phyloP scores from a whole-genome alignment of 2,797 vertebrate genomes.

The Babyrousa celebensis region DNA sequence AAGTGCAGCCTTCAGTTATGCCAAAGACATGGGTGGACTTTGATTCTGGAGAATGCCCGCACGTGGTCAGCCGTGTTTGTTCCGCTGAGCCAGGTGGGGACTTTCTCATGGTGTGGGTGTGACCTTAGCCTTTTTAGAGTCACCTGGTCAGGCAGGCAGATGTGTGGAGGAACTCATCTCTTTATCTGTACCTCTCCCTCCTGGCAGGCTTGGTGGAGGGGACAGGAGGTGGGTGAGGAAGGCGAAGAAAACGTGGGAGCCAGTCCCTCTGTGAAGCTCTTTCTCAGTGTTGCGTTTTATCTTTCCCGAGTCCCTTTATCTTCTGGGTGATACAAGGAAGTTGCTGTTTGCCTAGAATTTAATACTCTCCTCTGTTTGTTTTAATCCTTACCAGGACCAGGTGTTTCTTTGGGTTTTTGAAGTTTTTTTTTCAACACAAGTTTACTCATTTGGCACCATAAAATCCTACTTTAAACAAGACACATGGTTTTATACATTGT shows the following conservation, averaged over 20 bases:
- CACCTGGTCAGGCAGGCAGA: neutral
- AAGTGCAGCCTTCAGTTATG: neutral
- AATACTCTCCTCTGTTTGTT: constrained; percentile 45
- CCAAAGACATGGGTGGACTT: neutral
- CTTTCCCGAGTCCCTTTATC: neutral
- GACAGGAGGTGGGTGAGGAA: neutral
- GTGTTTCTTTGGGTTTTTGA: constrained; percentile 66
- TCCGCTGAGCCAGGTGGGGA: neutral
- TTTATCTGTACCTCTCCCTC: neutral
- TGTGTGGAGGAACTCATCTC: neutral
- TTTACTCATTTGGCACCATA: constrained; percentile 66
- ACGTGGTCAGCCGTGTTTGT: neutral
- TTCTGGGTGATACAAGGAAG: constrained; percentile 63
- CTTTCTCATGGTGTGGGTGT: neutral
- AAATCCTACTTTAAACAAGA: constrained; percentile 71
- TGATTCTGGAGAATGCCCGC: neutral
- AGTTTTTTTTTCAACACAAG: constrained; percentile 42
- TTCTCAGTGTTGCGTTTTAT: neutral
- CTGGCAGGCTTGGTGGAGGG: neutral
- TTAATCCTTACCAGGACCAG: constrained; percentile 56
- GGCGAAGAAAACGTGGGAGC: neutral
- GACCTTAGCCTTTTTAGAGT: neutral
- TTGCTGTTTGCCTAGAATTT: constrained; percentile 71
- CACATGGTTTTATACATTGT: constrained; percentile 12
- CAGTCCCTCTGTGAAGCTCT: neutral